Evolutionary conservation across 2,888 invertebrate species (phyloP), one percentile per base, ranked within the genome.

Genomic region (Pachydiplax longipennis): DNA sequence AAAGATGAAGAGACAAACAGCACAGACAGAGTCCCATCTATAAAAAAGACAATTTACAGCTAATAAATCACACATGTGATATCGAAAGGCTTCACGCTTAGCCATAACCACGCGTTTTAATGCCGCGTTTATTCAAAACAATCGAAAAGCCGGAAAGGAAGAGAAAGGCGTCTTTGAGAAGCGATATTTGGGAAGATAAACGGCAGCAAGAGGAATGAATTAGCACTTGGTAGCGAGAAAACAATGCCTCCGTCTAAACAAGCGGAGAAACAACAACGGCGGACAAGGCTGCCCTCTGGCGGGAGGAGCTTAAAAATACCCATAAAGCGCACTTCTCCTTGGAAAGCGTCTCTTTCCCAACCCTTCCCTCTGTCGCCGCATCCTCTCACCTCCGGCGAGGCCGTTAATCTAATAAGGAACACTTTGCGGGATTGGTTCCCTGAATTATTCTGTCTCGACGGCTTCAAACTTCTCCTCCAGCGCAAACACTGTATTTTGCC

Each of bases 351-450:
- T 53, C 83, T 87, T 37, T 35, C 81, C 37, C 61, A 5, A 22
- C 10, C 87, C 81, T 61, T 40, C 35, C 37, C 65, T 31, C 81
- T 37, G 81, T 22, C 81, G n/a, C 40, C 37, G 22, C 81, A 35
- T 22, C 81, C 83, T 31, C 58, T 58, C 58, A 58, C 87, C 61
- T 61, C 87, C 35, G 37, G 65, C 87, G 61, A 87, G 87, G 61
- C 87, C 87, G 87, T 87, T 87, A 87, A 87, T 87, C 87, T 87
- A 87, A 87, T 87, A 87, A 61, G 87, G 87, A 87, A 87, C 87
- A 87, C 87, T 87, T 61, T 65, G 65, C 87, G 87, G 87, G 87
- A 87, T 87, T 87, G 87, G 87, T 87, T 87, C 87, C 87, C 87
- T 87, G 65, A 87, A 87, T 87, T 87, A 87, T 87, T 87, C 87